Percentiles rank a stretch among this genome's conserved stretches.
Conservation (phyloP, 2,113 vertebrate genomes). For the Procavia capensis region DNA sequence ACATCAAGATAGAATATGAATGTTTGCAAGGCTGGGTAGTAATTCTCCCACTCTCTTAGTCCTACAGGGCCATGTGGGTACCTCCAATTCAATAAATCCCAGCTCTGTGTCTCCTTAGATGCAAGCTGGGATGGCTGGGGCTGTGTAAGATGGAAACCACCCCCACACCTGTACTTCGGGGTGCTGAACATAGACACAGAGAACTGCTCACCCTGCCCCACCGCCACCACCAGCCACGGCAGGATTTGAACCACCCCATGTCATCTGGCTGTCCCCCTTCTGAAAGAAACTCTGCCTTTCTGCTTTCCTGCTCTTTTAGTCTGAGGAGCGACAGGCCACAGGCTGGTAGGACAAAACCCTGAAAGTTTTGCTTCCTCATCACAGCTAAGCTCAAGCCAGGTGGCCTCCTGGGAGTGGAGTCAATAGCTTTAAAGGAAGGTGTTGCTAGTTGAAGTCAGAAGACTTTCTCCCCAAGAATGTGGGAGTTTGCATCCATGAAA, state of each 20-base stretch:
- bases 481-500: background rate
- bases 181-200: accelerated
- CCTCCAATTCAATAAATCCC: background rate
- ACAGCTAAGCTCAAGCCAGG: background rate
- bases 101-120: background rate
- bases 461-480: background rate
- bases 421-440: accelerated
- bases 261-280: background rate
- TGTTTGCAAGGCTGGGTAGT: background rate
- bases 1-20: background rate
- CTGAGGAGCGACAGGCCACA: background rate
- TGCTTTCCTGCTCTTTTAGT: background rate
- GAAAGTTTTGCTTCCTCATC: background rate
- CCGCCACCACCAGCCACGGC: accelerated
- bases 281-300: background rate
- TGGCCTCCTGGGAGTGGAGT: background rate
- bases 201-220: too few relatives aligned
- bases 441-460: accelerated
- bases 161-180: background rate
- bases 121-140: background rate
- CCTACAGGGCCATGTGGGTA: background rate
- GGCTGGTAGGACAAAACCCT: background rate
- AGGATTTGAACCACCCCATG: background rate
- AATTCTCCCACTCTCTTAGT: background rate
- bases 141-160: background rate